Evolutionary conservation across 2,797 vertebrate genomes (phyloP), one percentile per base, ranked within the genome.

Genomic region (Poliocrania exsul): DNA sequence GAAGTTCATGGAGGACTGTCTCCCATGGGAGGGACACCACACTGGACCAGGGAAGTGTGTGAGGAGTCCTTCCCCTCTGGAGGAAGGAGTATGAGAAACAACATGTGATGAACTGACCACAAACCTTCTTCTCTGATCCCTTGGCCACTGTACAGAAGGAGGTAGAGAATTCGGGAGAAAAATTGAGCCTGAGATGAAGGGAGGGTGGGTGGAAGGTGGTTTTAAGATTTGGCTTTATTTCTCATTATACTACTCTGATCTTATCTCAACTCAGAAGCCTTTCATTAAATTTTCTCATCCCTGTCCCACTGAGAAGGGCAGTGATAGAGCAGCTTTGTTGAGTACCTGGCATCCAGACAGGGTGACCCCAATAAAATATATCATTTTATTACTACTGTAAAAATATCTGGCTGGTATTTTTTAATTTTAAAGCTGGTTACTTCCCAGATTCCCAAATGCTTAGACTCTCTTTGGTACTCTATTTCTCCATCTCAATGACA

Each of bases 61-160:
- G 11, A 65, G 29, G 31, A 60, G 10, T 31, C 31, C 7, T 35
- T 8, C 26, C 25, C 51, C 29, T 28, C 21, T 35, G 18, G 16
- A 58, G 26, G 57, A 53, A 42, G 40, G 11, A 7, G 13, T 16
- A 8, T 40, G 38, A 84, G 33, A 28, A 60, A 77, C 9, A 50
- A 38, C 0, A 0, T 24, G 9, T 53, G 38, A 31, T 47, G 38
- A 33, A 44, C 16, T 33, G 38, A 16, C 15, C 47, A 46, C 3
- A 42, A 53, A 13, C 26, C 26, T 20, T 33, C 17, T 51, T 78
- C 18, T 78, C 38, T 13, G 40, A 60, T 19, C 7, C 46, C 26
- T 35, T 29, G 21, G 10, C 7, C 13, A 10, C 21, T 47, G 13
- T 17, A 37, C 40, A 26, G 9, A 4, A 60, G 7, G 10, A 40